phyloP scores from a whole-genome alignment of 1,140 invertebrate species.

The Drosophila chauvacae region DNA sequence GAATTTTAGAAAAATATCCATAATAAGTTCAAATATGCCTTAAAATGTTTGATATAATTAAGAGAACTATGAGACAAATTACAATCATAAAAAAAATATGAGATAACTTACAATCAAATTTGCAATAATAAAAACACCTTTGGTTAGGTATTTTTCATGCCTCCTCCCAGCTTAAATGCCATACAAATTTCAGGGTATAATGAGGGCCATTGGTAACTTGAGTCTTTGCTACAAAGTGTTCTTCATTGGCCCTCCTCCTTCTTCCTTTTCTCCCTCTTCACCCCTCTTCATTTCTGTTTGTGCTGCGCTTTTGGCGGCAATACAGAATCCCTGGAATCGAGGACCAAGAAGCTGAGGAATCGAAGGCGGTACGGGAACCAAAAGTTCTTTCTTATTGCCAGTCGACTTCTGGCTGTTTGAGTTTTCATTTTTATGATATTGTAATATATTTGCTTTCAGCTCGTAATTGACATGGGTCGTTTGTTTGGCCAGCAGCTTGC shows the following conservation, averaged over 20 bases:
- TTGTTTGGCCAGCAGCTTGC: slow-evolving; percentile 65
- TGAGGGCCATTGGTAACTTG: slow-evolving; percentile 52
- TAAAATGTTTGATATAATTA: too few species aligned
- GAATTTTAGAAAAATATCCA: too few species aligned
- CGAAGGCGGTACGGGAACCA: background rate
- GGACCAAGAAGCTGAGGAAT: background rate
- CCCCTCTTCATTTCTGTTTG: slow-evolving; percentile 50
- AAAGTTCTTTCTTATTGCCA: slow-evolving; percentile 37
- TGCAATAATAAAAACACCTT: background rate
- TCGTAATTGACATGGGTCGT: slow-evolving; percentile 82
- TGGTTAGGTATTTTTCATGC: background rate
- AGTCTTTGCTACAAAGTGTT: slow-evolving; percentile 55
- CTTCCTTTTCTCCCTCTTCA: background rate
- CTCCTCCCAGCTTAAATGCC: background rate
- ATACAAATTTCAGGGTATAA: slow-evolving; percentile 31
- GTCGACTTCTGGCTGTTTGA: slow-evolving; percentile 73
- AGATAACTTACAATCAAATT: background rate
- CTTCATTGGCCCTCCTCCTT: background rate
- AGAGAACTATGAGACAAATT: too few species aligned
- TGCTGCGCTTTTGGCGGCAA: slow-evolving; percentile 37
- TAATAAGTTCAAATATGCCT: too few species aligned
- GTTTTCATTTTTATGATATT: slow-evolving; percentile 81
- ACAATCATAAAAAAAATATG: too few species aligned
- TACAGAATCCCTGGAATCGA: slow-evolving; percentile 22
- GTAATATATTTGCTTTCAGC: slow-evolving; percentile 83